These are phyloP conservation scores for Hirtodrosophila histrioides DNA, from an alignment of 2,888 invertebrate genomes.

Conservation along the genomic window DNA sequence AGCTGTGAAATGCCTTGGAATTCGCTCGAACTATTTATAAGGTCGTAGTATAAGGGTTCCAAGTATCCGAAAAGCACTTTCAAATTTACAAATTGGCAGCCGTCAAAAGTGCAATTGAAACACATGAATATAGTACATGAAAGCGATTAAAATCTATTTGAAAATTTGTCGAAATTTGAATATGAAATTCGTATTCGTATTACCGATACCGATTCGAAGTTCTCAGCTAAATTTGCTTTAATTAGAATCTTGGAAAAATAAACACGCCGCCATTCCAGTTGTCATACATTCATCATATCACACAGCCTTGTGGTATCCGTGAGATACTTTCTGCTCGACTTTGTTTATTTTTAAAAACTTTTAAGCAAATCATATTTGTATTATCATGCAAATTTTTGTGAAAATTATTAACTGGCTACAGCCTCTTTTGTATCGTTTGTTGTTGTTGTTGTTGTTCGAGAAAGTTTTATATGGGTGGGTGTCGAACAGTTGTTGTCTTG, in stretches of 20 bases:
- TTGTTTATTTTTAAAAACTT: constrained; percentile 61
- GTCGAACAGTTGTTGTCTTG: constrained; percentile 43
- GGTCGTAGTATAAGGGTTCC: no score
- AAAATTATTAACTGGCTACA: constrained; percentile 40
- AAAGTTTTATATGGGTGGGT: constrained; percentile 45
- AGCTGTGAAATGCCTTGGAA: no score
- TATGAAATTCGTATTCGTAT: no score
- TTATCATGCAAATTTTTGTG: constrained; percentile 56
- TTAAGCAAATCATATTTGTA: constrained; percentile 32
- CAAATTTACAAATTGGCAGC: no score
- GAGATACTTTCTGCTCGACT: constrained; percentile 51
- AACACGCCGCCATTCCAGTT: constrained; percentile 60
- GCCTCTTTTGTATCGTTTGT: constrained; percentile 11
- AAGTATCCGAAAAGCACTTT: no score
- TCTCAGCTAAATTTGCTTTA: constrained; percentile 23
- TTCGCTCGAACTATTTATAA: no score
- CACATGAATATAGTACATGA: no score
- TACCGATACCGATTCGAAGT: not conserved
- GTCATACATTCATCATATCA: constrained; percentile 73
- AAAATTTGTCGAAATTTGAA: no score
- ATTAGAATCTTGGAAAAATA: constrained; percentile 30
- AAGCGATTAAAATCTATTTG: no score
- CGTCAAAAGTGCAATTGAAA: no score
- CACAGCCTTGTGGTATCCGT: constrained; percentile 47
- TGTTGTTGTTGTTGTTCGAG: constrained; percentile 8